Evolutionary conservation across 2,113 vertebrate genomes (phyloP).

Genomic region (Anhinga rufa): DNA sequence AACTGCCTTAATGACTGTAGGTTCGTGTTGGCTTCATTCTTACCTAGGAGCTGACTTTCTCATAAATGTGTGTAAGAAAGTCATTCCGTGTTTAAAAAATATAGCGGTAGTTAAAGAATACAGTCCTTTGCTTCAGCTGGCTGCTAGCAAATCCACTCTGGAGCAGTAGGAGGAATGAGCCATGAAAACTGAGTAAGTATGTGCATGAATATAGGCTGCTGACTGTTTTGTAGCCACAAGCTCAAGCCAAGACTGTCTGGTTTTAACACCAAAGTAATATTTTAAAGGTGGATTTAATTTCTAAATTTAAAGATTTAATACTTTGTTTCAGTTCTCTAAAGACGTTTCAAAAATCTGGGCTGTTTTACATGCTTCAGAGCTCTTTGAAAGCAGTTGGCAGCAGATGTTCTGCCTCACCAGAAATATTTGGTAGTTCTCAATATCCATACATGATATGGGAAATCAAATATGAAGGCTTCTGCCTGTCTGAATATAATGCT

Average conservation of each 20-base stretch:
- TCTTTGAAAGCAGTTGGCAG: neutral
- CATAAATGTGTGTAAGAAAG: neutral
- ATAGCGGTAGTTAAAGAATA: neutral
- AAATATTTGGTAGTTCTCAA: neutral
- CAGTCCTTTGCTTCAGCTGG: neutral
- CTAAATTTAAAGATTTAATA: neutral
- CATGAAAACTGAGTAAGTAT: neutral
- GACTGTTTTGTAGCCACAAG: neutral
- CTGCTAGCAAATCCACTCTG: neutral
- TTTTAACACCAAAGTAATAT: neutral
- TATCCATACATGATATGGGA: neutral
- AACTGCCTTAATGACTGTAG: neutral
- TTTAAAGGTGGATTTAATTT: neutral
- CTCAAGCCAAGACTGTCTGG: neutral
- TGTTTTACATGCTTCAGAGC: neutral
- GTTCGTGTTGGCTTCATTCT: neutral
- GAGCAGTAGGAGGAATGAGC: neutral
- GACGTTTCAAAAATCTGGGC: neutral
- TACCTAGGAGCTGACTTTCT: neutral
- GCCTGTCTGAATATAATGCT: neutral
- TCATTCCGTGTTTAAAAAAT: neutral
- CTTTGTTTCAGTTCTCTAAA: neutral
- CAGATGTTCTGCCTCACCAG: neutral
- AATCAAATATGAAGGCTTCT: neutral
- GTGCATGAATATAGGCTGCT: neutral